Conservation (phyloP, 1,140 invertebrate genomes). For the Anastrepha ludens region DNA sequence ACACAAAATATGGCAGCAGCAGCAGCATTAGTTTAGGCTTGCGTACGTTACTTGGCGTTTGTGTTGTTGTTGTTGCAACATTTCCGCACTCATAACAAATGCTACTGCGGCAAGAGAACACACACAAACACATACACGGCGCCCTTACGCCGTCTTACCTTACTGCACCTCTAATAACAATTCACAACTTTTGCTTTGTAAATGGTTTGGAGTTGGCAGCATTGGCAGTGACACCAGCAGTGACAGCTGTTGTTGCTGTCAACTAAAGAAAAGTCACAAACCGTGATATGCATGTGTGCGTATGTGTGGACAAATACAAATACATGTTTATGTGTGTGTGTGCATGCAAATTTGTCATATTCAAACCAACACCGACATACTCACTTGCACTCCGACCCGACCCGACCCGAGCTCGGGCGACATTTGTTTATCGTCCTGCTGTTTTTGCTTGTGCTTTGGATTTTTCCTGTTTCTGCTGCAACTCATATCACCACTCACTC, state of each 20-base stretch:
- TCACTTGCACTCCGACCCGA: not conserved
- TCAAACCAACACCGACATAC: not conserved
- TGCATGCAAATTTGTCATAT: not conserved
- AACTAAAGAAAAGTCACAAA: slow-evolving; percentile 37
- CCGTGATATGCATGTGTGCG: not conserved
- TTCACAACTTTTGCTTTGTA: slow-evolving; percentile 32
- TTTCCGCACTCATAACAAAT: slow-evolving; percentile 21
- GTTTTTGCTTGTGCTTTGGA: not conserved
- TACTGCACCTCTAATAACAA: slow-evolving; percentile 8
- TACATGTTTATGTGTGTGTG: not conserved
- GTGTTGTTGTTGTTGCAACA: not conserved
- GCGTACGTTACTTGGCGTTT: not conserved
- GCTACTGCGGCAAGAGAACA: not conserved
- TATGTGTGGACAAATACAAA: not conserved
- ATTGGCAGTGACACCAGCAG: slow-evolving; percentile 23
- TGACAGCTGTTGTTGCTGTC: slow-evolving; percentile 44
- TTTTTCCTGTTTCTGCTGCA: not conserved
- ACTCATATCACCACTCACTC: not conserved
- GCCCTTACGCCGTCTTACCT: too few relatives aligned
- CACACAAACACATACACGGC: not conserved
- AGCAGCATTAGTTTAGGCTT: slow-evolving; percentile 10
- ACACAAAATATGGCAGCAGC: not conserved
- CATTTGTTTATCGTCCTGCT: not conserved
- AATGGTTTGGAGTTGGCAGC: not conserved
- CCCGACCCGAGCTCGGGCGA: not conserved